Percentiles rank a stretch among this genome's conserved stretches.
phyloP scores from a whole-genome alignment of 2,113 vertebrate genomes.

The Xiphorhynchus elegans region DNA sequence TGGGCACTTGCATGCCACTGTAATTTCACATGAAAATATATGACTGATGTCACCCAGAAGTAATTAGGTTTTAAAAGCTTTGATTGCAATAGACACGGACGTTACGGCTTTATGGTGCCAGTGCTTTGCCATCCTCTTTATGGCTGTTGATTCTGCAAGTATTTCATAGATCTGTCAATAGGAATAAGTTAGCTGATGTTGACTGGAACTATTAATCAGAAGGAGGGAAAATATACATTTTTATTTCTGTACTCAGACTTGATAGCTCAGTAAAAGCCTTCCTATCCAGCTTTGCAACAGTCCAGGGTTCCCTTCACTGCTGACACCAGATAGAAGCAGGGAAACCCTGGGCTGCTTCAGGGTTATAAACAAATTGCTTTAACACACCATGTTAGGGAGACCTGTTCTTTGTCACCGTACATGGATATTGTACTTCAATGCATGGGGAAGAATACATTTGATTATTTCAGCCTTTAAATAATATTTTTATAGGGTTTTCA shows the following conservation, averaged over 20 bases:
- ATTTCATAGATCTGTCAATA: constrained; percentile 74
- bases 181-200: constrained; percentile 60
- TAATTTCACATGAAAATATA: constrained; percentile 70
- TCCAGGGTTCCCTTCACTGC: not conserved
- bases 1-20: constrained; percentile 46
- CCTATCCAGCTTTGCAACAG: not conserved
- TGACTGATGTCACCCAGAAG: constrained; percentile 68
- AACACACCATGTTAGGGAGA: not conserved
- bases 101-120: constrained; percentile 58
- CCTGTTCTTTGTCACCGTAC: not conserved
- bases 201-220: constrained; percentile 64
- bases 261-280: not conserved
- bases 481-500: not conserved
- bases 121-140: constrained; percentile 26
- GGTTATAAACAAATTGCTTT: not conserved
- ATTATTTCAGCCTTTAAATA: not conserved
- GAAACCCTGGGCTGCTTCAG: not conserved
- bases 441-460: not conserved
- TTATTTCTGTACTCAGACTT: not conserved
- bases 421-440: not conserved
- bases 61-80: constrained; percentile 75
- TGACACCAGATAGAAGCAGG: not conserved
- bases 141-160: constrained; percentile 67
- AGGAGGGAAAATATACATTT: constrained; percentile 12
- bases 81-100: constrained; percentile 62